These are phyloP conservation scores for Ophion obscuratus DNA, from an alignment of 2,888 invertebrate genomes.

Conservation along the genomic window DNA sequence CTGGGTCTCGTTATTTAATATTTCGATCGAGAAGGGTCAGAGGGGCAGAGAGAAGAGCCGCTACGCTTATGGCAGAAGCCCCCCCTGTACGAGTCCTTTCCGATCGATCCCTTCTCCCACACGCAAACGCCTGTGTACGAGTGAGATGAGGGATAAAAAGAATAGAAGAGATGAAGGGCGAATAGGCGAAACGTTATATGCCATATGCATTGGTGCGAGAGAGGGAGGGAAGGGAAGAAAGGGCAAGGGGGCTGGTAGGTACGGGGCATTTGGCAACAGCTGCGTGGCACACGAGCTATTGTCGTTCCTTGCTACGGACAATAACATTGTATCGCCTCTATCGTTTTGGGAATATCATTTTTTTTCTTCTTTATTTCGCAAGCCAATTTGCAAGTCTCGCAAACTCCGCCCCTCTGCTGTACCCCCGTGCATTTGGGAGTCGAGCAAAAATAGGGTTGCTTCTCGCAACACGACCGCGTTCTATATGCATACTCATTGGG, in stretches of 20 bases:
- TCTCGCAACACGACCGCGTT: background rate
- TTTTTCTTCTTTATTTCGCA: constrained; percentile 53
- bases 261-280: constrained; percentile 66
- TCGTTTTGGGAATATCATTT: constrained; percentile 56
- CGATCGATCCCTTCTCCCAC: constrained; percentile 73
- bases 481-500: constrained; percentile 33
- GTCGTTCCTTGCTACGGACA: constrained; percentile 63
- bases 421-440: constrained; percentile 2
- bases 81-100: constrained; percentile 69
- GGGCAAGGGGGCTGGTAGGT: constrained; percentile 37
- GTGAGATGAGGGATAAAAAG: constrained; percentile 4
- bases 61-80: constrained; percentile 53
- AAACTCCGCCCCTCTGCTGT: constrained; percentile 2
- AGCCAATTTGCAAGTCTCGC: constrained; percentile 63
- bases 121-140: constrained; percentile 46
- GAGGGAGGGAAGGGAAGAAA: constrained; percentile 46
- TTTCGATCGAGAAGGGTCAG: constrained; percentile 73
- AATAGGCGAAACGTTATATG: constrained; percentile 24
- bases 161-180: constrained; percentile 30
- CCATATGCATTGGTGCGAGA: constrained; percentile 37
- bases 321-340: constrained; percentile 67
- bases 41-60: constrained; percentile 29
- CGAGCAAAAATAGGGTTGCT: constrained; percentile 32
- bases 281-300: constrained; percentile 70
- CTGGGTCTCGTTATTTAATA: constrained; percentile 77